Evolutionary conservation across 2,888 invertebrate genomes (phyloP).

Genomic region (Drosophila atroscutellata): DNA sequence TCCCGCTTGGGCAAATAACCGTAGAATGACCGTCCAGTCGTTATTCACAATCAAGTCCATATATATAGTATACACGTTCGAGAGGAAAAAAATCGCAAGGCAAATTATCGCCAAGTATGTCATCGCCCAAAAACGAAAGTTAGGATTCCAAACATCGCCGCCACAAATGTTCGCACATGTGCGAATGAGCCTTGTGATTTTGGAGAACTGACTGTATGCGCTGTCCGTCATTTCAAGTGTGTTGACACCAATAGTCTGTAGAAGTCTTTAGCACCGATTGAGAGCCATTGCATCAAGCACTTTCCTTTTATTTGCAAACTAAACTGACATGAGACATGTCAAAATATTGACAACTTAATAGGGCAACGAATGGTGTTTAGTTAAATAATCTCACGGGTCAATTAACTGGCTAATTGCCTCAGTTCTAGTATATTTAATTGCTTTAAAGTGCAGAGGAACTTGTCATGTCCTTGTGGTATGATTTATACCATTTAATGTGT

Average conservation of each 20-base stretch:
- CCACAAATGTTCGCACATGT: slow-evolving; percentile 62
- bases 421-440: slow-evolving; percentile 8
- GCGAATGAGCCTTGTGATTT: slow-evolving; percentile 41
- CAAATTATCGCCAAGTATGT: background rate
- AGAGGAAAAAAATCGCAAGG: fast-evolving
- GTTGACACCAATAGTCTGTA: background rate
- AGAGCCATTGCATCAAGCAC: background rate
- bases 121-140: slow-evolving; percentile 23
- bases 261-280: slow-evolving; percentile 2
- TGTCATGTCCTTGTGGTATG: slow-evolving; percentile 27
- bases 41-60: slow-evolving; percentile 51
- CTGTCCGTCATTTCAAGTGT: slow-evolving; percentile 7
- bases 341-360: slow-evolving; percentile 62
- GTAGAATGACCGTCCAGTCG: slow-evolving; percentile 63
- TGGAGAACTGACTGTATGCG: slow-evolving; percentile 33
- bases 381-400: slow-evolving; percentile 17
- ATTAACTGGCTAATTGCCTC: slow-evolving; percentile 27
- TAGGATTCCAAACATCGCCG: slow-evolving; percentile 48
- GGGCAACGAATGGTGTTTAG: background rate
- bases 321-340: slow-evolving; percentile 25
- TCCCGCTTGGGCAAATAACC: slow-evolving; percentile 55
- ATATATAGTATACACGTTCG: slow-evolving; percentile 63
- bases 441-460: slow-evolving; percentile 2
- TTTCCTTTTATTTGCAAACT: slow-evolving; percentile 27
- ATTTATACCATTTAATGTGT: slow-evolving; percentile 46